Conservation (phyloP, 1,140 invertebrate species). For the Ostrea edulis region DNA sequence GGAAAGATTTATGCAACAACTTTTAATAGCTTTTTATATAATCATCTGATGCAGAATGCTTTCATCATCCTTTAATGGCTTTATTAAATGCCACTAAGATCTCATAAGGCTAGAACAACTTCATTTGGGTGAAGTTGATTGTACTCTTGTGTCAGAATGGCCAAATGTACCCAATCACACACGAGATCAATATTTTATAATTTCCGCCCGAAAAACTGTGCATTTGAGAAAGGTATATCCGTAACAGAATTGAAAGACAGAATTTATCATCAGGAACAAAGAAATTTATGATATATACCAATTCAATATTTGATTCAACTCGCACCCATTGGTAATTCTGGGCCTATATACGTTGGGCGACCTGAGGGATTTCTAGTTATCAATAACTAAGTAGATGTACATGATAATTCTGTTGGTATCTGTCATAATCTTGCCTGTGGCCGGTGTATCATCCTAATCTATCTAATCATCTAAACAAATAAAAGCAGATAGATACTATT, state of each 20-base stretch:
- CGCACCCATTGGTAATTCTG: neutral
- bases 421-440: neutral
- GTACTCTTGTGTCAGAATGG: neutral
- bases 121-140: neutral
- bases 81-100: neutral
- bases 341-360: neutral
- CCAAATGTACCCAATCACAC: neutral
- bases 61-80: constrained; percentile 16
- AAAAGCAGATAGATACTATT: neutral
- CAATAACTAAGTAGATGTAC: neutral
- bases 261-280: neutral
- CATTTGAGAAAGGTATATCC: neutral
- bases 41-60: neutral
- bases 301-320: neutral
- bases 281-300: neutral
- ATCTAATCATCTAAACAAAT: neutral
- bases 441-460: neutral
- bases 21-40: neutral
- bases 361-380: neutral
- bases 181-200: neutral
- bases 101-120: neutral
- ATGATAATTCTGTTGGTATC: neutral
- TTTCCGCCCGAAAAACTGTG: neutral
- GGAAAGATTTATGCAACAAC: constrained; percentile 14
- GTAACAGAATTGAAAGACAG: no score